Evolutionary conservation across 2,888 invertebrate genomes (phyloP).

Genomic region (Thymelicus acteon): DNA sequence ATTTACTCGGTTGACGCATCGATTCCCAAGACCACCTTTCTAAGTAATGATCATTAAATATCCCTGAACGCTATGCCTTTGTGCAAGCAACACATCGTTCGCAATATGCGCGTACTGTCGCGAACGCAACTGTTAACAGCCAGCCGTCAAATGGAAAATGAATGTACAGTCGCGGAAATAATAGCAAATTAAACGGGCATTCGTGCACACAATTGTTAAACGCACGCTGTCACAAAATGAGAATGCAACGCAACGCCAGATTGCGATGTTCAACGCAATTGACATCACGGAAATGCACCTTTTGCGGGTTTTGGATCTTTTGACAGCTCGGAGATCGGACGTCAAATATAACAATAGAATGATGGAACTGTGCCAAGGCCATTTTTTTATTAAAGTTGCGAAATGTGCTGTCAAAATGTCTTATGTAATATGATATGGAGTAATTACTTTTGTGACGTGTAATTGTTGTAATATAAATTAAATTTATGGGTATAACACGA

Average conservation of each 20-base stretch:
- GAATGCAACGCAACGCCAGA: constrained; percentile 32
- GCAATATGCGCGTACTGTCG: constrained; percentile 19
- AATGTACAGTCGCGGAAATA: constrained; percentile 30
- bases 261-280: constrained; percentile 44
- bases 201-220: constrained; percentile 43
- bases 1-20: constrained; percentile 11
- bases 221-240: constrained; percentile 33
- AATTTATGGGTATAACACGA: no score
- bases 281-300: constrained; percentile 57
- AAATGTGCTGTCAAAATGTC: constrained; percentile 26
- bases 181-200: constrained; percentile 38
- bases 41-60: constrained; percentile 34
- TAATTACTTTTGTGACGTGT: not conserved
- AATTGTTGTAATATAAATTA: not conserved
- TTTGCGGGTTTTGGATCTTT: constrained; percentile 39
- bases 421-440: not conserved
- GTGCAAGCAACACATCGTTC: constrained; percentile 27
- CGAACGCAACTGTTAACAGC: constrained; percentile 17
- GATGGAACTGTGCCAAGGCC: constrained; percentile 18
- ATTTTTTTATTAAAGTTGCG: not conserved
- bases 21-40: constrained; percentile 31
- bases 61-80: constrained; percentile 24
- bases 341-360: constrained; percentile 19
- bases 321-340: constrained; percentile 28
- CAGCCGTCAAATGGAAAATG: constrained; percentile 23